Evolutionary conservation across 35 echinoderm and acorn worm species (phyloP).

Genomic region (Ptychodera flava): DNA sequence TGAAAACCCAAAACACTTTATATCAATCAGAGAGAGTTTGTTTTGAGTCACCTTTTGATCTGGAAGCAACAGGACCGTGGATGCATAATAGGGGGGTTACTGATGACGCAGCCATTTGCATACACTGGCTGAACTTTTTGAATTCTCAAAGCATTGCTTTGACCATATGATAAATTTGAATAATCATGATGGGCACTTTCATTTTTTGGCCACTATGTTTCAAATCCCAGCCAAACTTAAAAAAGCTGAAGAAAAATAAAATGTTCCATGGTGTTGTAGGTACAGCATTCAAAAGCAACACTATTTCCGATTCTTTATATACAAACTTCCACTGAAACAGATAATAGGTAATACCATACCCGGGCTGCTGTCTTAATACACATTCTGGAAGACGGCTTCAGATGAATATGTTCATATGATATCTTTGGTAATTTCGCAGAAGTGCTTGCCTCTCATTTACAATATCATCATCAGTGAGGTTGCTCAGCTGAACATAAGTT

Average conservation of each 20-base stretch:
- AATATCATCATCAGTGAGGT: slow-evolving; percentile 19
- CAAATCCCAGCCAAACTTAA: background rate
- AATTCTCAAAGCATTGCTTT: too few species aligned
- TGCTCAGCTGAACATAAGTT: slow-evolving; percentile 3
- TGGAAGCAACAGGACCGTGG: too few species aligned
- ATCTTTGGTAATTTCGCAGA: slow-evolving; percentile 17
- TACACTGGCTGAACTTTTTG: too few species aligned
- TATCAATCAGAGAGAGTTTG: too few species aligned
- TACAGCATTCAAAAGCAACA: background rate
- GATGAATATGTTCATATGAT: slow-evolving; percentile 29
- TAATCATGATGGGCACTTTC: too few species aligned
- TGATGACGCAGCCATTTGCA: too few species aligned
- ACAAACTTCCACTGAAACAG: too few species aligned
- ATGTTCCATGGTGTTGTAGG: background rate
- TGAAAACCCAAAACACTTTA: too few species aligned
- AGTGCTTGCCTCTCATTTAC: background rate
- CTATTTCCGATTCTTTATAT: too few species aligned
- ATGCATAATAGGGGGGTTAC: too few species aligned
- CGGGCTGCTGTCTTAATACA: slow-evolving; percentile 19
- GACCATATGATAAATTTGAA: too few species aligned
- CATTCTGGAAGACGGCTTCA: slow-evolving; percentile 28
- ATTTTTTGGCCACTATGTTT: background rate
- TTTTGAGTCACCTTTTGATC: too few species aligned
- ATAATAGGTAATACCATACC: slow-evolving; percentile 18
- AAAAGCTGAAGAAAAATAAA: background rate